Evolutionary conservation across 2,797 vertebrate genomes (phyloP).

Genomic region (Manis javanica): DNA sequence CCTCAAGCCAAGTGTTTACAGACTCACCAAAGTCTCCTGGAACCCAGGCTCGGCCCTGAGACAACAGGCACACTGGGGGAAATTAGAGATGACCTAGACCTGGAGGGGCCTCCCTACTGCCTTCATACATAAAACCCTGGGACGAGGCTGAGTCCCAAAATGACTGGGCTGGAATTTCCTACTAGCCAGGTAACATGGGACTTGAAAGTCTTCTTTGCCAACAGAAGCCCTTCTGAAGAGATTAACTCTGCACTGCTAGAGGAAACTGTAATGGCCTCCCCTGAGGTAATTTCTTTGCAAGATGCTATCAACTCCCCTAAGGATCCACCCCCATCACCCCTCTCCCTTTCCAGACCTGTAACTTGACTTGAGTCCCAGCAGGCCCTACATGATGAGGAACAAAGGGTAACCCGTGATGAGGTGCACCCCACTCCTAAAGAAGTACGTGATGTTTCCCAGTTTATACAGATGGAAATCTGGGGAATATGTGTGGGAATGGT

Average conservation of each 20-base stretch:
- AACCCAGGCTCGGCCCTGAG: neutral
- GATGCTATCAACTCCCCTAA: neutral
- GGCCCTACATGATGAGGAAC: neutral
- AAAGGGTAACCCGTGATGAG: neutral
- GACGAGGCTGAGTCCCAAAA: neutral
- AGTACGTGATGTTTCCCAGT: neutral
- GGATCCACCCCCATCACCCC: fast-evolving
- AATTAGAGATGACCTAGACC: neutral
- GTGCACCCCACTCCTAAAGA: neutral
- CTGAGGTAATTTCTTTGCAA: neutral
- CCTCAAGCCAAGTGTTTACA: neutral
- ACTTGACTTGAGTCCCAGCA: neutral
- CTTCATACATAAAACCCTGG: neutral
- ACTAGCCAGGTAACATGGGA: neutral
- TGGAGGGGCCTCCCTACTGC: neutral
- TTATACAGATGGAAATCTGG: neutral
- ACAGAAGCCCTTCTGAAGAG: neutral
- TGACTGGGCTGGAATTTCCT: neutral
- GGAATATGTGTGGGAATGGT: neutral
- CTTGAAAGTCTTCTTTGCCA: neutral
- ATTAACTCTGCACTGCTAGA: neutral
- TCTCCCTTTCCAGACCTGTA: neutral
- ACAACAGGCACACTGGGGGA: neutral
- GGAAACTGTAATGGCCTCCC: neutral
- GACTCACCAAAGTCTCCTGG: neutral